A percentile compares a stretch with the other conserved stretches of the same genome.
Evolutionary conservation across 2,888 invertebrate genomes (phyloP).

Genomic region (Hecatera dysodea): DNA sequence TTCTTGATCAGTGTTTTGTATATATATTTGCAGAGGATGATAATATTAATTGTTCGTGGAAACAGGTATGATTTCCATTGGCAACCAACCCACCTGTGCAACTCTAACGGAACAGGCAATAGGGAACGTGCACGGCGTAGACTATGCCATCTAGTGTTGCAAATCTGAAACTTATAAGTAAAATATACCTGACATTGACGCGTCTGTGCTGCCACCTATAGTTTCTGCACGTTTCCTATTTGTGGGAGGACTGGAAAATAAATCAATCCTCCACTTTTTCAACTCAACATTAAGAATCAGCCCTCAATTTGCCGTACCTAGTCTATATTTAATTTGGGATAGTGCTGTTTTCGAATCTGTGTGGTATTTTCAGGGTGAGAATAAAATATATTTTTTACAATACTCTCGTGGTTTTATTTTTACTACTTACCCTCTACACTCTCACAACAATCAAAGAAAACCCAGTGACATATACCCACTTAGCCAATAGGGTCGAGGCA

Average conservation of each 20-base stretch:
- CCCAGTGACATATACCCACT: background rate
- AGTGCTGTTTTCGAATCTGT: background rate
- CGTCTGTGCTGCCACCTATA: too few relatives aligned
- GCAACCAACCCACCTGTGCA: too few relatives aligned
- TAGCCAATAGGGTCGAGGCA: too few relatives aligned
- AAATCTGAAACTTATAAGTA: too few relatives aligned
- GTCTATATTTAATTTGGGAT: background rate
- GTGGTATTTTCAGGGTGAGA: constrained; percentile 27
- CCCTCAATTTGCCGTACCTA: too few relatives aligned
- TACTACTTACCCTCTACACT: background rate
- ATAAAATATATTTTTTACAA: constrained; percentile 41
- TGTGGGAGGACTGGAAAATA: too few relatives aligned
- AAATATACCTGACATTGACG: too few relatives aligned
- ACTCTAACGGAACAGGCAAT: too few relatives aligned
- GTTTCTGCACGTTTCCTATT: too few relatives aligned
- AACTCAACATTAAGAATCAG: too few relatives aligned
- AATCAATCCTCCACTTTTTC: background rate
- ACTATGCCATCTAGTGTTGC: too few relatives aligned
- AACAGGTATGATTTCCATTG: background rate
- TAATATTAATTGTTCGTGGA: background rate
- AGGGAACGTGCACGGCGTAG: too few relatives aligned
- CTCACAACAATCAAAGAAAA: background rate
- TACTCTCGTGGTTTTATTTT: constrained; percentile 46
- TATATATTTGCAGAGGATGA: background rate
- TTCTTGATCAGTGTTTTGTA: background rate